Conservation (phyloP, 2,797 vertebrate genomes). For the Tenualosa ilisha region DNA sequence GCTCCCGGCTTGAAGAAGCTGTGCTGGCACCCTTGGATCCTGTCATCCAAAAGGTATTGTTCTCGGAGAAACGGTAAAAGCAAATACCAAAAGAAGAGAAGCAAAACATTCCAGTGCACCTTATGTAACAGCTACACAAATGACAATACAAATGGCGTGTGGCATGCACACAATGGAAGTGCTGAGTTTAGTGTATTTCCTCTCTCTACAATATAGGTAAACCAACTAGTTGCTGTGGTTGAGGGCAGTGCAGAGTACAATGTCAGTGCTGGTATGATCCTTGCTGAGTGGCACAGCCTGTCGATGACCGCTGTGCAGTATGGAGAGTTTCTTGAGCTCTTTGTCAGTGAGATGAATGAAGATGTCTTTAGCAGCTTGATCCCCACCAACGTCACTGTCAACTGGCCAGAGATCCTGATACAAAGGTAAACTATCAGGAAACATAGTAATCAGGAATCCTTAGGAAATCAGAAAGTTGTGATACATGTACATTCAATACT, state of each 20-base stretch:
- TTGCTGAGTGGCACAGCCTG: slow-evolving; percentile 70
- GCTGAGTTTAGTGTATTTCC: slow-evolving; percentile 3
- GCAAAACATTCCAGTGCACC: background rate
- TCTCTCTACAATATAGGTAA: slow-evolving; percentile 46
- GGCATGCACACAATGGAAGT: background rate
- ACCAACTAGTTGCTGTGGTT: slow-evolving; percentile 43
- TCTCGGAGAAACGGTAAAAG: background rate
- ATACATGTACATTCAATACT: background rate
- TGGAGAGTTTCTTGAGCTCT: background rate
- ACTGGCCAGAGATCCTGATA: slow-evolving; percentile 54
- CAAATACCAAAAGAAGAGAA: background rate
- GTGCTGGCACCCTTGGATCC: slow-evolving; percentile 55
- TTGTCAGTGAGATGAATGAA: slow-evolving; percentile 42
- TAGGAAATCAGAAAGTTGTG: background rate
- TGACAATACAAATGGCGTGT: background rate
- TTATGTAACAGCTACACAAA: background rate
- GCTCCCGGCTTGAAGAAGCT: slow-evolving; percentile 37
- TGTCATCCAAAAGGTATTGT: slow-evolving; percentile 61
- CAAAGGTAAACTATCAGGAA: slow-evolving; percentile 62
- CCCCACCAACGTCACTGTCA: slow-evolving; percentile 40
- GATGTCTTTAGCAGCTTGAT: slow-evolving; percentile 60
- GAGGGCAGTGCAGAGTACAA: slow-evolving; percentile 40
- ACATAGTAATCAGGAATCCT: background rate
- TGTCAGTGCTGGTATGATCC: slow-evolving; percentile 67
- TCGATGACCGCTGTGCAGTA: slow-evolving; percentile 47